These are phyloP conservation scores for Nesometra sesokonis DNA, from an alignment of 35 echinoderm and acorn worm species.

Conservation along the genomic window DNA sequence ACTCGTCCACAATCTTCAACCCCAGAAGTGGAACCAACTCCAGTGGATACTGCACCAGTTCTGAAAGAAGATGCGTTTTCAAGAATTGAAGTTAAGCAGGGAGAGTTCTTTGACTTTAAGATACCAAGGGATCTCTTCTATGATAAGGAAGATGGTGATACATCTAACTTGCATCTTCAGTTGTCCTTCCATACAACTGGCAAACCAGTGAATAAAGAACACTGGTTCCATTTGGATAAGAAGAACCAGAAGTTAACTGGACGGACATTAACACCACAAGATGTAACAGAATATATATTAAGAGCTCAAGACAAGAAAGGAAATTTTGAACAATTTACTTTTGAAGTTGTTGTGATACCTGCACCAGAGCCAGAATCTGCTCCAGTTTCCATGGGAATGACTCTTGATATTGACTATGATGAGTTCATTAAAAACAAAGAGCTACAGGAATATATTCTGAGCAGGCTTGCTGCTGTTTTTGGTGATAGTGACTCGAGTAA, in stretches of 20 bases:
- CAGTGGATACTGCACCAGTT: slow-evolving; percentile 20
- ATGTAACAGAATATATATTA: slow-evolving; percentile 30
- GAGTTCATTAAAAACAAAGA: slow-evolving; percentile 61
- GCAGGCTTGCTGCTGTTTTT: slow-evolving; percentile 65
- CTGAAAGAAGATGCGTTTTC: background rate
- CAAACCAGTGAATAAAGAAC: slow-evolving; percentile 13
- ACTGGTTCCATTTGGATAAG: slow-evolving; percentile 66
- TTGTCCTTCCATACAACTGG: slow-evolving; percentile 16
- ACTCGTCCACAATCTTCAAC: background rate
- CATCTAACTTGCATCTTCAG: slow-evolving; percentile 26
- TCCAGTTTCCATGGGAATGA: slow-evolving; percentile 70
- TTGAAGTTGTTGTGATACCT: slow-evolving; percentile 61
- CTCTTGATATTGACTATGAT: slow-evolving; percentile 77
- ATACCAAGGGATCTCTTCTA: slow-evolving; percentile 62
- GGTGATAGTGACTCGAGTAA: slow-evolving; percentile 75
- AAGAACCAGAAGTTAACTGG: slow-evolving; percentile 52
- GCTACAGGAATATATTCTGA: slow-evolving; percentile 64
- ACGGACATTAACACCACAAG: slow-evolving; percentile 13
- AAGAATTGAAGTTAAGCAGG: slow-evolving; percentile 27
- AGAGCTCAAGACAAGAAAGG: slow-evolving; percentile 60
- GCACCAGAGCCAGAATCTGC: slow-evolving; percentile 23
- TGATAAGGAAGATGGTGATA: slow-evolving; percentile 80
- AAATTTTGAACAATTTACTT: slow-evolving; percentile 7
- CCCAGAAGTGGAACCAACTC: background rate
- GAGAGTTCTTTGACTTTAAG: slow-evolving; percentile 25